These are phyloP conservation scores for Tridacna gigas DNA, from an alignment of 2,888 invertebrate species.

Conservation along the genomic window DNA sequence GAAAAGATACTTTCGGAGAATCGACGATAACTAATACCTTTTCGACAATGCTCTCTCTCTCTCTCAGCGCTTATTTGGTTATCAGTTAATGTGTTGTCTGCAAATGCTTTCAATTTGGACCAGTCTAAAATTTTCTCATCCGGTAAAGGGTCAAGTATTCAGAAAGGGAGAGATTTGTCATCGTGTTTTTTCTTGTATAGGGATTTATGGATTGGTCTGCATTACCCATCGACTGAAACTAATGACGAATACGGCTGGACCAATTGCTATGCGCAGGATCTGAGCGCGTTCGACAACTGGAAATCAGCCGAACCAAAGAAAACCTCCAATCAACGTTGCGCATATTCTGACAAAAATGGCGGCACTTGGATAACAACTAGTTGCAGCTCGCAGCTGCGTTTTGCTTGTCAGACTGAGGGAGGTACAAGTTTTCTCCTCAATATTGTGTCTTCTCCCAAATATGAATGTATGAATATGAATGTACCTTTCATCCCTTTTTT, in stretches of 20 bases:
- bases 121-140: background rate
- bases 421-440: background rate
- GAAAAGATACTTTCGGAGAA: too few species aligned
- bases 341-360: slow-evolving; percentile 16
- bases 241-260: slow-evolving; percentile 34
- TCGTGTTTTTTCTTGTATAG: background rate
- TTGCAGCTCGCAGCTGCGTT: slow-evolving; percentile 12
- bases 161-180: background rate
- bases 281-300: background rate
- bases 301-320: slow-evolving; percentile 28
- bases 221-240: slow-evolving; percentile 32
- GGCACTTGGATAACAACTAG: slow-evolving; percentile 19
- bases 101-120: background rate
- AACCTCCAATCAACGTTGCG: slow-evolving; percentile 3
- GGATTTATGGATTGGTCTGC: slow-evolving; percentile 42
- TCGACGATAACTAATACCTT: too few species aligned
- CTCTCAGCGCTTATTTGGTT: too few species aligned
- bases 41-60: too few species aligned
- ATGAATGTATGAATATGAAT: too few species aligned
- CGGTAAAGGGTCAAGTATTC: background rate
- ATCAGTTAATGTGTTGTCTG: background rate
- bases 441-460: background rate
- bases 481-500: too few species aligned
- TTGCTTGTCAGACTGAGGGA: slow-evolving; percentile 23
- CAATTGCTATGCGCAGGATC: slow-evolving; percentile 15